These are phyloP conservation scores for Anguilla rostrata DNA, from an alignment of 2,113 vertebrate species.

Conservation along the genomic window DNA sequence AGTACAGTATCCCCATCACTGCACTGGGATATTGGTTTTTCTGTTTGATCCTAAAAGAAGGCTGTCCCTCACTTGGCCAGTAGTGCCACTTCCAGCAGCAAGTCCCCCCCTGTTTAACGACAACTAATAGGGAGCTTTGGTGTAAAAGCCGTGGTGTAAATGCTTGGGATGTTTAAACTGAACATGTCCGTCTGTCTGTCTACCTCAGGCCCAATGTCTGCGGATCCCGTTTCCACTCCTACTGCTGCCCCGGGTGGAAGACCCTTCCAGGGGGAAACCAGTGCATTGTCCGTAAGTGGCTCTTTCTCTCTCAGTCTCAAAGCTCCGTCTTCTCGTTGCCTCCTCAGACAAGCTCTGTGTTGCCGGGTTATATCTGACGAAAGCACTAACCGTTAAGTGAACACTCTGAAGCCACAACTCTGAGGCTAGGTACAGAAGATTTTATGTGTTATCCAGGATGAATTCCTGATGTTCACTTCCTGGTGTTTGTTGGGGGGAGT, in stretches of 20 bases:
- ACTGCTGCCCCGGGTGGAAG: constrained; percentile 98
- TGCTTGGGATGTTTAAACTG: constrained; percentile 31
- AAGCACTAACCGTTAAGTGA: neutral
- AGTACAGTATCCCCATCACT: neutral
- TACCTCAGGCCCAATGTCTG: constrained; percentile 90
- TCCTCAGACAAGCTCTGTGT: neutral
- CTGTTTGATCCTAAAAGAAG: neutral
- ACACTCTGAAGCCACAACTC: neutral
- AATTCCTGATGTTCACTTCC: too few relatives aligned
- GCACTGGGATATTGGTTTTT: neutral
- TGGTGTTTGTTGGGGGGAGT: neutral
- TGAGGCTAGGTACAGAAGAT: neutral
- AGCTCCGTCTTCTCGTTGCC: neutral
- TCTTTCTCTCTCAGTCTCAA: neutral
- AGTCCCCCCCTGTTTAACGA: neutral
- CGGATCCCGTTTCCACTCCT: constrained; percentile 95
- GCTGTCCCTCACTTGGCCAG: neutral
- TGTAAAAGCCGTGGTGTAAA: constrained; percentile 14
- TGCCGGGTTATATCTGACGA: neutral
- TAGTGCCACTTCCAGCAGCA: neutral
- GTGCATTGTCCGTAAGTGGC: constrained; percentile 97
- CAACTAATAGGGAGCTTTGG: neutral
- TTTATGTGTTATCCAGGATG: too few relatives aligned
- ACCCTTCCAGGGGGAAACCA: constrained; percentile 95
- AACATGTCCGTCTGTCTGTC: constrained; percentile 49